phyloP scores from a whole-genome alignment of 2,797 vertebrate genomes.

The Rhynchotus rufescens region DNA sequence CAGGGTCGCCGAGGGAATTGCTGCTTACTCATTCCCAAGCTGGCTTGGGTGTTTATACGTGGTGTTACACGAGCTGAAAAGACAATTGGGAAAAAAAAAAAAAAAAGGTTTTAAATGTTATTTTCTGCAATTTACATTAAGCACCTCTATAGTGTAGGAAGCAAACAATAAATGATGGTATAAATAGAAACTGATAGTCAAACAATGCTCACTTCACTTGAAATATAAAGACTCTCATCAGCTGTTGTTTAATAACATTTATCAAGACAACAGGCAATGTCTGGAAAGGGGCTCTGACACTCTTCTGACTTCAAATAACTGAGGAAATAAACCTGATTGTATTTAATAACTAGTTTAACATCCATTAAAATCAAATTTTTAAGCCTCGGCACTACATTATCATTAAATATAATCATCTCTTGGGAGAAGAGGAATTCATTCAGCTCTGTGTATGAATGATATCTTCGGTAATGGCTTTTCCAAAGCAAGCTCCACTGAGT shows the following conservation, averaged over 20 bases:
- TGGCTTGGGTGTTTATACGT: neutral
- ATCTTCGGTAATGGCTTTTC: conserved; percentile 24
- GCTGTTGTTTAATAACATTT: neutral
- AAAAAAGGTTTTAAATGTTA: neutral
- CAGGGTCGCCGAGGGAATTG: conserved; percentile 12
- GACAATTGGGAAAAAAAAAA: conserved; percentile 21
- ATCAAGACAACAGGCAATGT: neutral
- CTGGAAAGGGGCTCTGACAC: neutral
- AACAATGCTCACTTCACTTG: neutral
- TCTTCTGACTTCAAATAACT: conserved; percentile 21
- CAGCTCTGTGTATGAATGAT: neutral
- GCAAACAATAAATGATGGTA: neutral
- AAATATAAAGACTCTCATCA: conserved; percentile 29
- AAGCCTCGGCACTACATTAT: neutral
- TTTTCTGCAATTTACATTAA: conserved; percentile 50
- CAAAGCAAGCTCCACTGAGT: neutral
- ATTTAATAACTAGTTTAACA: conserved; percentile 35
- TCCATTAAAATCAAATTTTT: conserved; percentile 44
- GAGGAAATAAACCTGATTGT: conserved; percentile 16
- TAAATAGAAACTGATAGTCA: neutral
- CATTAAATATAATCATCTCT: conserved; percentile 31
- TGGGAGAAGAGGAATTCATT: conserved; percentile 38
- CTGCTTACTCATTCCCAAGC: conserved; percentile 15
- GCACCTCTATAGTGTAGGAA: neutral
- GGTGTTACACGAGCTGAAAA: conserved; percentile 5